Conservation (phyloP, 1,140 invertebrate species). For the Drosophila melanica region DNA sequence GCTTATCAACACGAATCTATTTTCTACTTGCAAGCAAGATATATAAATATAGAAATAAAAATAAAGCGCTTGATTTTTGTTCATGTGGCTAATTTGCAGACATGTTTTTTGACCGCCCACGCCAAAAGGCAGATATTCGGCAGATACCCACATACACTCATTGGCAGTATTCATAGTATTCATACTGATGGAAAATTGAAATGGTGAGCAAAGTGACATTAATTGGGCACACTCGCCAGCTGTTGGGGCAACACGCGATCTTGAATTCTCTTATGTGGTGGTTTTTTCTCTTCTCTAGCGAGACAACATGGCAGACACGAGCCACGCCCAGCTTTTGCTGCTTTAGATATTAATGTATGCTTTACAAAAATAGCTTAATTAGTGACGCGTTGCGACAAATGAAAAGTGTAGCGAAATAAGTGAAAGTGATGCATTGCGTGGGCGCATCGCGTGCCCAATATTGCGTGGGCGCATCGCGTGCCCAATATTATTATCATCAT, state of each 20-base stretch:
- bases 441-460: constrained; percentile 45
- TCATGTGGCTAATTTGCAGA: constrained; percentile 20
- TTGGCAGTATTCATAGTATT: not conserved
- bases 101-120: constrained; percentile 16
- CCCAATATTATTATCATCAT: constrained; percentile 26
- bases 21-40: constrained; percentile 2
- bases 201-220: constrained; percentile 62
- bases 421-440: constrained; percentile 47
- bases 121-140: not conserved
- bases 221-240: constrained; percentile 67
- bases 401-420: constrained; percentile 65
- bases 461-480: constrained; percentile 48
- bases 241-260: constrained; percentile 60
- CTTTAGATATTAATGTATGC: constrained; percentile 1
- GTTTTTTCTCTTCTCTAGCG: constrained; percentile 14
- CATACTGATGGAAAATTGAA: constrained; percentile 39
- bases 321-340: constrained; percentile 35
- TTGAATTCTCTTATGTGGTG: constrained; percentile 31
- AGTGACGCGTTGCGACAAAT: constrained; percentile 60
- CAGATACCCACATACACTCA: not conserved
- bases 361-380: constrained; percentile 75
- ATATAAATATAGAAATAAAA: not conserved
- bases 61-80: not conserved
- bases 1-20: constrained; percentile 12
- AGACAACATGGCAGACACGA: constrained; percentile 62